phyloP scores from a whole-genome alignment of 2,113 vertebrate species.

The Danionella cerebrum region DNA sequence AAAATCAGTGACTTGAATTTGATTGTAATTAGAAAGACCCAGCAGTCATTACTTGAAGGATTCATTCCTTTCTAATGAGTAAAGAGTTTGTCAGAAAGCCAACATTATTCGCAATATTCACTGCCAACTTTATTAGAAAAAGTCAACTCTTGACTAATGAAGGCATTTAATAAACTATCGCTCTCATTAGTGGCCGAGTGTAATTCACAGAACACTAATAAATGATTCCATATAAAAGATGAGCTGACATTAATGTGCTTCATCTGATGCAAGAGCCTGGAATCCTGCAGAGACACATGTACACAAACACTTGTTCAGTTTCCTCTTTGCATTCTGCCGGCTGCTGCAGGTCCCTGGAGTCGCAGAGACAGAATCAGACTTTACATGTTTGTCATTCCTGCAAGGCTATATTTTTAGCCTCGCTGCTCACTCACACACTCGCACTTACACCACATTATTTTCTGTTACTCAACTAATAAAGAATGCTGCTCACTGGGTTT shows the following conservation, averaged over 20 bases:
- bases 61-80: no score
- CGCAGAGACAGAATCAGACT: slow-evolving; percentile 1
- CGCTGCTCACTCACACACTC: slow-evolving; percentile 29
- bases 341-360: background rate
- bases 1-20: no score
- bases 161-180: background rate
- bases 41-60: no score
- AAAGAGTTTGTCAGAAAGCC: no score
- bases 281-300: background rate
- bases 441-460: slow-evolving; percentile 19
- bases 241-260: background rate
- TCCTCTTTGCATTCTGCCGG: background rate
- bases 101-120: background rate
- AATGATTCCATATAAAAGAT: background rate
- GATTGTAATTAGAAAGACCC: no score
- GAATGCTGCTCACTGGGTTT: no score
- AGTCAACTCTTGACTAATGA: background rate
- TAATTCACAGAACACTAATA: background rate
- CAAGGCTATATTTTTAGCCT: slow-evolving; percentile 35
- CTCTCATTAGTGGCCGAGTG: background rate
- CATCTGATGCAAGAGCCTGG: background rate
- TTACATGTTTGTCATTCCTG: slow-evolving; percentile 27
- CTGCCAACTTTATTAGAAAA: background rate
- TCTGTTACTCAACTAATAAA: no score
- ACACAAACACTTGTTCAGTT: slow-evolving; percentile 6